Percentiles rank a stretch among this genome's conserved stretches.
phyloP scores from a whole-genome alignment of 1,140 invertebrate genomes.

The Scaptomyza graminum region DNA sequence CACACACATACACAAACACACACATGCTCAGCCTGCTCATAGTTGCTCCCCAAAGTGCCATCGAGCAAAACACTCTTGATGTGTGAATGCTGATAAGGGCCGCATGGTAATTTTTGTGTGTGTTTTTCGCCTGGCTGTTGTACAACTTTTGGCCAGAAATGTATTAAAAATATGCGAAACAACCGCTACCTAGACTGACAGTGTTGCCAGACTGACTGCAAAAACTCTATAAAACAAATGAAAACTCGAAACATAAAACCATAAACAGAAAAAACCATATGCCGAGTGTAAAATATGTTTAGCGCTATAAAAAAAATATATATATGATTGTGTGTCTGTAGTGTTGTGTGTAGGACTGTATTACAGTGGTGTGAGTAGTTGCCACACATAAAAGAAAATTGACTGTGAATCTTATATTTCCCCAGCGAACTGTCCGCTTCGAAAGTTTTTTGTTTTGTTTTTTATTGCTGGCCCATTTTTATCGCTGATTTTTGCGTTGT shows the following conservation, averaged over 20 bases:
- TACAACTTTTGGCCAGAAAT: slow-evolving; percentile 57
- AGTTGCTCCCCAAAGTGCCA: slow-evolving; percentile 79
- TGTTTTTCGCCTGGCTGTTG: slow-evolving; percentile 52
- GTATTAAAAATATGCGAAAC: slow-evolving; percentile 61
- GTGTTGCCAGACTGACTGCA: slow-evolving; percentile 16
- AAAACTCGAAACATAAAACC: background rate
- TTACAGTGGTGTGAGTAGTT: slow-evolving; percentile 7
- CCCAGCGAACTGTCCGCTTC: slow-evolving; percentile 26
- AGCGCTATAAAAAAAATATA: slow-evolving; percentile 48
- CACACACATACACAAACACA: slow-evolving; percentile 25
- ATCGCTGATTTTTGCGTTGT: slow-evolving; percentile 36
- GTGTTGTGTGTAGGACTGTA: slow-evolving; percentile 26
- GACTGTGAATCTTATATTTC: slow-evolving; percentile 72
- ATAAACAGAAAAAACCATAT: slow-evolving; percentile 32
- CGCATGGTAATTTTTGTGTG: slow-evolving; percentile 51
- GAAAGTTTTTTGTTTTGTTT: slow-evolving; percentile 1
- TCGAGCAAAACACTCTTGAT: slow-evolving; percentile 71
- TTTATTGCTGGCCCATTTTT: slow-evolving; percentile 28
- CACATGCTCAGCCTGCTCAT: slow-evolving; percentile 3
- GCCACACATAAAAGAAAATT: slow-evolving; percentile 73
- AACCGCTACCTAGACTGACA: slow-evolving; percentile 11
- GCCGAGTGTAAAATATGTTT: slow-evolving; percentile 62
- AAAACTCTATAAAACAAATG: slow-evolving; percentile 11
- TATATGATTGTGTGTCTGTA: slow-evolving; percentile 10
- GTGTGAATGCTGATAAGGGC: slow-evolving; percentile 67